phyloP scores from a whole-genome alignment of 2,113 vertebrate species.

The Lagenorhynchus albirostris region DNA sequence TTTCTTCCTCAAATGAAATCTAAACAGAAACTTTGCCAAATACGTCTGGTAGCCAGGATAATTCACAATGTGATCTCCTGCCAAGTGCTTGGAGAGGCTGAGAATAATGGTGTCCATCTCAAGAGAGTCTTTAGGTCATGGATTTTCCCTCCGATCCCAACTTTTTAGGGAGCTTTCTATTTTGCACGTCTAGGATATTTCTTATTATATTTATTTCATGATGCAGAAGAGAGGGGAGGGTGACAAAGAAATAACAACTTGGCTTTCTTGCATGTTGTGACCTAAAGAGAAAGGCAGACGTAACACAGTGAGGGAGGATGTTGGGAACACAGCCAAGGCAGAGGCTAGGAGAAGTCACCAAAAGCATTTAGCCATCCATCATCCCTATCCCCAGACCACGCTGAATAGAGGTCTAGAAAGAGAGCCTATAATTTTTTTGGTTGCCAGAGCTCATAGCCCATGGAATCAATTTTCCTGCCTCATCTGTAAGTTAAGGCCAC shows the following conservation, averaged over 20 bases:
- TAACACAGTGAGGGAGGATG: neutral
- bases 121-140: neutral
- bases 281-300: neutral
- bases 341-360: neutral
- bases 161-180: neutral
- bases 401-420: neutral
- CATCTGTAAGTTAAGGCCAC: neutral
- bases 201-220: neutral
- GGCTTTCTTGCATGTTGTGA: neutral
- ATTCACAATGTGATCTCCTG: neutral
- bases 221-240: neutral
- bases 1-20: constrained; percentile 41
- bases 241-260: neutral
- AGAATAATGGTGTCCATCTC: neutral
- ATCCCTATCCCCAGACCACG: neutral
- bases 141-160: neutral
- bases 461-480: neutral
- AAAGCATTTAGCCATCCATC: neutral
- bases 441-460: neutral
- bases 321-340: neutral
- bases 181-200: neutral
- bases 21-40: constrained; percentile 60
- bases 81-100: neutral
- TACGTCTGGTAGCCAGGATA: neutral
- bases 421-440: neutral